A percentile compares a stretch with the other conserved stretches of the same genome.
Evolutionary conservation across 2,888 invertebrate genomes (phyloP).

Genomic region (Congeria kusceri): DNA sequence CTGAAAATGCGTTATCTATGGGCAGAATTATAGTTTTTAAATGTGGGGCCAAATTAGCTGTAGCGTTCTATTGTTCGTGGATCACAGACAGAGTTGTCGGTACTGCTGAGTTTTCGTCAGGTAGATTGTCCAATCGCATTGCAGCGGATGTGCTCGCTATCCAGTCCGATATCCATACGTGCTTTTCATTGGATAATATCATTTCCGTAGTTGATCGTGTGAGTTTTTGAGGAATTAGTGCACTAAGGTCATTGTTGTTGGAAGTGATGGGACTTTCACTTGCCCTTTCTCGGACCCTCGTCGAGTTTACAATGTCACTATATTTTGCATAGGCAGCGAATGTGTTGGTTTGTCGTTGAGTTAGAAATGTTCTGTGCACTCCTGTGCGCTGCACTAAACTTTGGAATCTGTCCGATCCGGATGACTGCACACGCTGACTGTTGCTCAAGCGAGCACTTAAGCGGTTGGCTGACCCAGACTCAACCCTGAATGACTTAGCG

Average conservation of each 20-base stretch:
- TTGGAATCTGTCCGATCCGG: slow-evolving; percentile 20
- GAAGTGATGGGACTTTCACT: slow-evolving; percentile 45
- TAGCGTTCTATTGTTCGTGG: slow-evolving; percentile 37
- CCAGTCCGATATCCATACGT: slow-evolving; percentile 61
- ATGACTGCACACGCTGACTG: slow-evolving; percentile 25
- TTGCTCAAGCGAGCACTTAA: slow-evolving; percentile 25
- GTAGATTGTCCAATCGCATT: slow-evolving; percentile 28
- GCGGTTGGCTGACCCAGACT: slow-evolving; percentile 37
- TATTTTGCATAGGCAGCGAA: slow-evolving; percentile 62
- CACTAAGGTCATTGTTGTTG: slow-evolving; percentile 56
- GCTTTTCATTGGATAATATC: slow-evolving; percentile 58
- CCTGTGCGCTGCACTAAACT: neutral
- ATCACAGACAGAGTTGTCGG: slow-evolving; percentile 57
- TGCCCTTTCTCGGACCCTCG: slow-evolving; percentile 47
- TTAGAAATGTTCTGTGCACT: slow-evolving; percentile 8
- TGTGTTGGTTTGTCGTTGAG: slow-evolving; percentile 49
- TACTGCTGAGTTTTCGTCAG: slow-evolving; percentile 20
- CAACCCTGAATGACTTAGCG: slow-evolving; percentile 21
- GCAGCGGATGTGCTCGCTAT: slow-evolving; percentile 60
- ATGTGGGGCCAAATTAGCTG: no score
- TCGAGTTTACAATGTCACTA: slow-evolving; percentile 56
- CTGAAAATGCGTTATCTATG: no score
- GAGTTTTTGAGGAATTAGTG: slow-evolving; percentile 43
- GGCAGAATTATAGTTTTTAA: no score
- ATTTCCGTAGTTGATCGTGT: slow-evolving; percentile 20